Evolutionary conservation across 2,113 vertebrate species (phyloP).

Genomic region (Dipodomys ordii): DNA sequence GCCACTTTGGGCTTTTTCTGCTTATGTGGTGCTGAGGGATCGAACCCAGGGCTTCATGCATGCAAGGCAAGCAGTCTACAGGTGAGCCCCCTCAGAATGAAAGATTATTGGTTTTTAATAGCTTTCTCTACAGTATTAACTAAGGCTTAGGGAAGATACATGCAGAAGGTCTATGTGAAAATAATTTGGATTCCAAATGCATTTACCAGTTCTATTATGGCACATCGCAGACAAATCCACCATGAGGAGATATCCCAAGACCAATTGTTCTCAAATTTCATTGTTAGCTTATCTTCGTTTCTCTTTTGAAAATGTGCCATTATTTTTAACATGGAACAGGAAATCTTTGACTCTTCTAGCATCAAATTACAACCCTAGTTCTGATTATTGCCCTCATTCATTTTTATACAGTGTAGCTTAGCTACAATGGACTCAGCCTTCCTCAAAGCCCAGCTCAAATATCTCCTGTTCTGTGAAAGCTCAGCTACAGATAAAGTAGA

Average conservation of each 20-base stretch:
- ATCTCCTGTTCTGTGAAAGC: background rate
- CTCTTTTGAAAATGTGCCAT: conserved; percentile 73
- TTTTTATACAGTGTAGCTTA: background rate
- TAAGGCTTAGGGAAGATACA: conserved; percentile 55
- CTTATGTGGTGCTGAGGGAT: too few relatives aligned
- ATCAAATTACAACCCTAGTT: background rate
- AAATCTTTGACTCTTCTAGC: conserved; percentile 39
- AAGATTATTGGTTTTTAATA: conserved; percentile 82
- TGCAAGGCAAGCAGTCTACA: too few relatives aligned
- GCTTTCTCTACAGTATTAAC: conserved; percentile 69
- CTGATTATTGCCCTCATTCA: background rate
- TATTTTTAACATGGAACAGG: conserved; percentile 62
- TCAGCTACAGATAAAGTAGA: background rate
- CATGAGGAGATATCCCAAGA: conserved; percentile 76
- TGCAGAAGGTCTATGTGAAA: background rate
- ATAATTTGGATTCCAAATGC: conserved; percentile 76
- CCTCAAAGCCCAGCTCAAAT: background rate
- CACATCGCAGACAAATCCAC: conserved; percentile 74
- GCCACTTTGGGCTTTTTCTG: too few relatives aligned
- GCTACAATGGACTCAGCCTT: background rate
- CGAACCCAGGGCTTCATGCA: too few relatives aligned
- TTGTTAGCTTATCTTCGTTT: conserved; percentile 81
- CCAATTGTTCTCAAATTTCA: conserved; percentile 68
- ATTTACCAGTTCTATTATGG: conserved; percentile 69
- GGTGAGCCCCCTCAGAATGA: background rate